Percentiles rank a stretch among this genome's conserved stretches.
Evolutionary conservation across 2,888 invertebrate genomes (phyloP).

Genomic region (Tortricodes alternella): DNA sequence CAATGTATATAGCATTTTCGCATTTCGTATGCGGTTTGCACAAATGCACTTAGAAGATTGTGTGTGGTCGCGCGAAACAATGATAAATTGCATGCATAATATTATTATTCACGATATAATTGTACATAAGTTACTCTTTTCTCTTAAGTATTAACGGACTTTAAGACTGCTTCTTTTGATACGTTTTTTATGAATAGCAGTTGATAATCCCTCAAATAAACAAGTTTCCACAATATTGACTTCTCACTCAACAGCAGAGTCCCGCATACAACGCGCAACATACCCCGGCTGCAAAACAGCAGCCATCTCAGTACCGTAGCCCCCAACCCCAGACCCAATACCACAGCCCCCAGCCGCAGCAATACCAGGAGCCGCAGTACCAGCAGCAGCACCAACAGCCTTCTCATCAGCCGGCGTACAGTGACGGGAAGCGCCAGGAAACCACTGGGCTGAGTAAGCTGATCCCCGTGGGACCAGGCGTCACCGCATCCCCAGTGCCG

Average conservation of each 20-base stretch:
- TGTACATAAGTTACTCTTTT: conserved; percentile 7
- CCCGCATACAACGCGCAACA: conserved; percentile 77
- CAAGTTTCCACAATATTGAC: neutral
- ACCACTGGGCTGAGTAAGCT: conserved; percentile 73
- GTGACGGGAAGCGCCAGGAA: conserved; percentile 70
- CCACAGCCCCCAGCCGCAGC: conserved; percentile 32
- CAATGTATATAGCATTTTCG: conserved; percentile 23
- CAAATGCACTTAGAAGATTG: conserved; percentile 16
- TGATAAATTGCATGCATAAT: conserved; percentile 15
- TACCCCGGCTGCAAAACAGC: conserved; percentile 57
- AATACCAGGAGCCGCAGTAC: conserved; percentile 40
- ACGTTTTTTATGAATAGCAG: too few relatives aligned
- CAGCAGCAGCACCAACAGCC: conserved; percentile 35
- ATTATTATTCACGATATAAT: conserved; percentile 12
- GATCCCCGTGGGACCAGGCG: conserved; percentile 71
- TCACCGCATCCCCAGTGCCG: conserved; percentile 50
- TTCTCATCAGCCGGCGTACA: conserved; percentile 47
- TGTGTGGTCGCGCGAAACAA: conserved; percentile 2
- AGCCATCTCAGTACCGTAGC: conserved; percentile 28
- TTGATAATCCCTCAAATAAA: neutral
- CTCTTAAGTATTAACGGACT: conserved; percentile 7
- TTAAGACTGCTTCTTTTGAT: too few relatives aligned
- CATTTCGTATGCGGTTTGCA: conserved; percentile 5
- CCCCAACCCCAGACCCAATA: conserved; percentile 31
- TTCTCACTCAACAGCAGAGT: conserved; percentile 58